Evolutionary conservation across 1,140 invertebrate species (phyloP).

Genomic region (Drosophila pandora): DNA sequence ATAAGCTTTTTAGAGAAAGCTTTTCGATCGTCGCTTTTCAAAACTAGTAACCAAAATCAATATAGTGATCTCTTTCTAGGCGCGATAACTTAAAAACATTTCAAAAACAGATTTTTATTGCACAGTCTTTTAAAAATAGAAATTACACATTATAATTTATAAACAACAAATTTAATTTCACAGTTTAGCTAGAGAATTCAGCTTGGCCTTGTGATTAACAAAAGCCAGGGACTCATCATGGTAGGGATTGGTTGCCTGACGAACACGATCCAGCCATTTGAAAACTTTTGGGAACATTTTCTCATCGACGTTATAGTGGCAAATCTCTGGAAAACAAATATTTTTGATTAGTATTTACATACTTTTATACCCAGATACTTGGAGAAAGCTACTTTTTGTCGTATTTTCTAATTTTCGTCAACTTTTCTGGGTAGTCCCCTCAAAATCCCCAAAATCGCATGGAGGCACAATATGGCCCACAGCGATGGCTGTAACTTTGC

Average conservation of each 20-base stretch:
- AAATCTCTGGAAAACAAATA: constrained; percentile 84
- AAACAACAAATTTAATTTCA: neutral
- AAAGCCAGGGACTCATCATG: constrained; percentile 86
- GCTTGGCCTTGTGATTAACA: constrained; percentile 42
- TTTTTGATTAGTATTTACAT: neutral
- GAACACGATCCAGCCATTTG: constrained; percentile 87
- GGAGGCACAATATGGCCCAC: no score
- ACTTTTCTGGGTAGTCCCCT: no score
- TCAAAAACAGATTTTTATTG: neutral
- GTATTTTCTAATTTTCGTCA: no score
- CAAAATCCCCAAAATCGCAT: no score
- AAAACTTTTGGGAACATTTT: constrained; percentile 85
- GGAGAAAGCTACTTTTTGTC: no score
- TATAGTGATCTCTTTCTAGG: neutral
- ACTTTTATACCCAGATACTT: no score
- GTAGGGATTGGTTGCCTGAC: constrained; percentile 85
- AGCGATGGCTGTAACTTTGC: no score
- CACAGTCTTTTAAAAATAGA: neutral
- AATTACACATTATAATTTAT: neutral
- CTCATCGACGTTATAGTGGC: constrained; percentile 86
- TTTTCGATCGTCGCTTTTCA: neutral
- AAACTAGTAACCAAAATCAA: neutral
- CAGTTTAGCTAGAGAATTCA: constrained; percentile 2
- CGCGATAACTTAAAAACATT: neutral
- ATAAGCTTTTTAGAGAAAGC: neutral